A percentile compares a stretch with the other conserved stretches of the same genome.
phyloP scores from a whole-genome alignment of 2,113 vertebrate species.

The Scytalopus superciliaris region DNA sequence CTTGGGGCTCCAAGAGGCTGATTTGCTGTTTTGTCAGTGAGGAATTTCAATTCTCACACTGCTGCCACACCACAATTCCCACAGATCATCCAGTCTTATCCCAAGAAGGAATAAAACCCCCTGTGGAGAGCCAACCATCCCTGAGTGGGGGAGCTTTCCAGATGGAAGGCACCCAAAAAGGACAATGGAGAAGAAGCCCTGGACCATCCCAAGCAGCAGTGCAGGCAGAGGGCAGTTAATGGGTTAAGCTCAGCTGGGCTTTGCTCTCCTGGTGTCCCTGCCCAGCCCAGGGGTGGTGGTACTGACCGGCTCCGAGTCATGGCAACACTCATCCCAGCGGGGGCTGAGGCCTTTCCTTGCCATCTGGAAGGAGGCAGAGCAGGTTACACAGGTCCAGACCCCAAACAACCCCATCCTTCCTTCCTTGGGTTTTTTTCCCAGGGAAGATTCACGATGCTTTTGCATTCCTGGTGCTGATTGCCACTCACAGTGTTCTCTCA shows the following conservation, averaged over 20 bases:
- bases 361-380: constrained; percentile 93
- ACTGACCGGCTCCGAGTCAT: constrained; percentile 97
- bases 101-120: neutral
- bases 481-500: neutral
- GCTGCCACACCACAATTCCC: neutral
- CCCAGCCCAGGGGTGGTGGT: constrained; percentile 23
- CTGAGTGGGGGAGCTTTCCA: constrained; percentile 17
- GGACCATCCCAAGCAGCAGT: neutral
- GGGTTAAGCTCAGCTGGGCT: neutral
- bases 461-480: neutral
- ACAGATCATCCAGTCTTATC: neutral
- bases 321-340: constrained; percentile 94
- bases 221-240: neutral
- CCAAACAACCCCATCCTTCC: neutral
- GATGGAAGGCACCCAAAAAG: constrained; percentile 28
- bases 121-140: neutral
- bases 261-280: neutral
- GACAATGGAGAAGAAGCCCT: neutral
- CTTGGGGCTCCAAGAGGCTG: neutral
- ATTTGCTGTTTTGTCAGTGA: neutral
- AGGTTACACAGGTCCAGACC: constrained; percentile 75
- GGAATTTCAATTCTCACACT: neutral
- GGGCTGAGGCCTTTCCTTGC: constrained; percentile 88
- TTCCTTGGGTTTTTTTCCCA: neutral
- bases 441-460: neutral